Evolutionary conservation across 2,797 vertebrate genomes (phyloP), one percentile per base, ranked within the genome.

Genomic region (Myiotriccus ornatus): DNA sequence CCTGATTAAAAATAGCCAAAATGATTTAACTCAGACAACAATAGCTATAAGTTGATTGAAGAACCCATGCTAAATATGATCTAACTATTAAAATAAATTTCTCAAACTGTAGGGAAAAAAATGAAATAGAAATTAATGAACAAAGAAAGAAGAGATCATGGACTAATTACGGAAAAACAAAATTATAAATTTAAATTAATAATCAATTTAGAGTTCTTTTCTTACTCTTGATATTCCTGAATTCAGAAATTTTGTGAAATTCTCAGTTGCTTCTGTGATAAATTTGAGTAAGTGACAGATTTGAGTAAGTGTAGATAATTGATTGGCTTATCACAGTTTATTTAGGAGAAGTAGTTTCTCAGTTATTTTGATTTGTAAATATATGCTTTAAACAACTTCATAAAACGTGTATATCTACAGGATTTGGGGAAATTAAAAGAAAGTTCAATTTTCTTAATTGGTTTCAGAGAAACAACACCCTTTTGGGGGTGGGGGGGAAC

Each of bases 401-500:
- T 53, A 52, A 65, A 85, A 47, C 6, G 14, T 35, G 3, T 47
- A 16, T 4, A 5, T 39, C 8, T 12, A 56, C 9, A 30, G 9
- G 5, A 47, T 53, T 65, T 70, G 6, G 5, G 7, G 28, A 82
- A 65, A 50, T 22, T 65, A 30, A 30, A 25, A 30, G 24, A 9
- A 22, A 11, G 0, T 10, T 27, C 10, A 0, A 11, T 41, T 24
- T 55, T 50, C 14, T 80, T 59, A 50, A 21, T 34, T 5, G 3
- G 0, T 3, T 55, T 80, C 16, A 14, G 75, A 63, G 49, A 22
- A 4, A 71, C 67, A 59, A 79, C 19, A 44, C 1, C 5, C 32
- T 3, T 3, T n/a, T n/a, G n/a, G n/a, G 20, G 8, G 1, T 7
- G 7, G 2, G 23, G 23, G 8, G 4, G 18, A 65, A 47, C 27